phyloP scores from a whole-genome alignment of 1,140 invertebrate genomes.

The Monochamus saltuarius region DNA sequence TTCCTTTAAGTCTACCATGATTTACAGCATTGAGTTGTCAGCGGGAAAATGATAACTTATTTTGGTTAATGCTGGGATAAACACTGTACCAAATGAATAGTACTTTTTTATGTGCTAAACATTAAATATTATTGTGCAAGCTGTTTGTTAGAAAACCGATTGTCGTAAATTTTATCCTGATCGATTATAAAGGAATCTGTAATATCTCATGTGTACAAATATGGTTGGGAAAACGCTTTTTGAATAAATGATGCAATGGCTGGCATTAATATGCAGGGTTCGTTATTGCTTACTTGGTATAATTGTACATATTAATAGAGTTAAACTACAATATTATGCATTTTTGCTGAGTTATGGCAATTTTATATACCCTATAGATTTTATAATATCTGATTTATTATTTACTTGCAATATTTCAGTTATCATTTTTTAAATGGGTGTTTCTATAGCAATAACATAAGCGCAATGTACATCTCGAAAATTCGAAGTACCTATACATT shows the following conservation, averaged over 20 bases:
- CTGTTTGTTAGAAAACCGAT: too few species aligned
- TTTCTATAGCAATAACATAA: too few species aligned
- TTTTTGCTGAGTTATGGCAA: constrained; percentile 8
- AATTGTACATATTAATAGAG: constrained; percentile 32
- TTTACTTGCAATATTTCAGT: too few species aligned
- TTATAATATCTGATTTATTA: too few species aligned
- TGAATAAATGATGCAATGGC: constrained; percentile 23
- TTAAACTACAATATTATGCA: constrained; percentile 11
- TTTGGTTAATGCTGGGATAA: constrained; percentile 30
- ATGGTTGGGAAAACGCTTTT: constrained; percentile 22
- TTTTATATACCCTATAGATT: not conserved
- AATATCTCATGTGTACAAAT: constrained; percentile 23
- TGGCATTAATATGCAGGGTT: constrained; percentile 25
- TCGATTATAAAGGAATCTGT: constrained; percentile 15
- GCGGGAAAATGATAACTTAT: constrained; percentile 41
- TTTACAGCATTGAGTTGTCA: constrained; percentile 41
- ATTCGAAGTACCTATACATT: too few species aligned
- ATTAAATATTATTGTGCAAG: too few species aligned
- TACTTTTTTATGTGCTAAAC: too few species aligned
- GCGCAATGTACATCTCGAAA: too few species aligned
- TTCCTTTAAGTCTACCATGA: constrained; percentile 42
- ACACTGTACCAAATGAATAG: constrained; percentile 1
- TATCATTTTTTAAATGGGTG: too few species aligned
- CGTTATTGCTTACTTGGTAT: constrained; percentile 21
- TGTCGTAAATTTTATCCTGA: too few species aligned